Base-by-base conservation (phyloP, 1,140 invertebrate species). In the Dreissena rostriformis region DNA sequence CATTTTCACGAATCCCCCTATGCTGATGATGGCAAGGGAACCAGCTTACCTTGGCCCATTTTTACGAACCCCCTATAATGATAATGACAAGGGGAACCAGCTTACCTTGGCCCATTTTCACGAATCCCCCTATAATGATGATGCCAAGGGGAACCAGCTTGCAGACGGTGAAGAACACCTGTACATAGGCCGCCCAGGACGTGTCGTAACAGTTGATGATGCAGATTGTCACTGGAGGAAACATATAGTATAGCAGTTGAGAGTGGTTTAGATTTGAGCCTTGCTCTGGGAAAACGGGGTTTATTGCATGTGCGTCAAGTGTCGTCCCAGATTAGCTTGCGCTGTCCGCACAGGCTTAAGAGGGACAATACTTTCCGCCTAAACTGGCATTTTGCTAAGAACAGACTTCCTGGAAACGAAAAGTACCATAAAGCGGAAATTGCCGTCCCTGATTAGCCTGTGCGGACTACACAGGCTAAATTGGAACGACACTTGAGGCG, bases 151-250 rank as follows among this genome's bases (percentile, higher is more conserved):
- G 97, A 1, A 95, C 95, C 65, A 98, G 95, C 94, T 98, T 99
- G 10, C 97, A 97, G 86, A 97, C 96, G 94, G 98, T 98, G 89
- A 98, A 98, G 0, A 97, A 94, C 91, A 98, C 97, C 92, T 98
- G 97, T 80, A 98, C 94, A 90, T 96, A 96, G 6, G 97, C 97
- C 10, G 97, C 98, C 90, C 95, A 92, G 91, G 72, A 80, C 8
- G 86, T 87, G 26, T 88, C 86, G 90, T 96, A 97, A 61, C 96
- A 97, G 91, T 98, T 98, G 61, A 99, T 95, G 88, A 96, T 97
- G 17, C 97, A 97, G 26, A 99, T 65, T 12, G 88, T 88, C n/a
- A 91, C 90, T 91, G 86, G 11, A 87, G 86, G 98, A 98, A 8
- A 97, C 97, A 39, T 8, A 39, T 39, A 8, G 39, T 86, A 97